Conservation (phyloP, 2,113 vertebrate genomes). For the Lamprotornis superbus region DNA sequence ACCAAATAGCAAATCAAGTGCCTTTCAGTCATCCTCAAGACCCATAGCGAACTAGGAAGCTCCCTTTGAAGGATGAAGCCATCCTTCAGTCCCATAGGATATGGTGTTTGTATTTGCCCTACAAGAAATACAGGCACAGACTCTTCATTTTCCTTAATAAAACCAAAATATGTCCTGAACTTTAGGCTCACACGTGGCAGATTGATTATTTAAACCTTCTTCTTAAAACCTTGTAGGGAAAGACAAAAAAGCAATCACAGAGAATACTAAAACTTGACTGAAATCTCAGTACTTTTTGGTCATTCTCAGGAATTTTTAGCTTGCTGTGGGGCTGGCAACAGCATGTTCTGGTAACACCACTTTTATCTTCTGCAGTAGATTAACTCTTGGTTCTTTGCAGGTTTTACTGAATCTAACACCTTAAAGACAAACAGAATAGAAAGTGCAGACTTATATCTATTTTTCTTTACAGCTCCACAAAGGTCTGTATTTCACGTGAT, state of each 20-base stretch:
- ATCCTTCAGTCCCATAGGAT: background rate
- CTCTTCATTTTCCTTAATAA: background rate
- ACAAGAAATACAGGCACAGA: background rate
- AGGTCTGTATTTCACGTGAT: background rate
- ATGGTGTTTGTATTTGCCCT: background rate
- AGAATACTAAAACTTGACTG: background rate
- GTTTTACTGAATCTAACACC: background rate
- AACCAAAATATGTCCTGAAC: background rate
- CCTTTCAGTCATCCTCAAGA: background rate
- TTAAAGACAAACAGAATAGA: background rate
- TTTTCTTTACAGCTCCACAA: background rate
- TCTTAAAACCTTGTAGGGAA: background rate
- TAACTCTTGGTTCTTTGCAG: background rate
- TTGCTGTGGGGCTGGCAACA: background rate
- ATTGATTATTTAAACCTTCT: background rate
- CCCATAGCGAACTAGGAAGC: rapidly evolving
- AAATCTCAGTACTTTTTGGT: background rate
- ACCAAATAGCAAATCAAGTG: background rate
- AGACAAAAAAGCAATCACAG: background rate
- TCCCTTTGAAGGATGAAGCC: background rate
- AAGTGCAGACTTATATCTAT: background rate
- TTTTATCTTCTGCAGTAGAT: background rate
- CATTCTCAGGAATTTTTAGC: background rate
- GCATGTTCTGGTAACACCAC: background rate
- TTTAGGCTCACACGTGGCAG: background rate